Evolutionary conservation across 2,797 vertebrate genomes (phyloP).

Genomic region (Aeoliscus strigatus): DNA sequence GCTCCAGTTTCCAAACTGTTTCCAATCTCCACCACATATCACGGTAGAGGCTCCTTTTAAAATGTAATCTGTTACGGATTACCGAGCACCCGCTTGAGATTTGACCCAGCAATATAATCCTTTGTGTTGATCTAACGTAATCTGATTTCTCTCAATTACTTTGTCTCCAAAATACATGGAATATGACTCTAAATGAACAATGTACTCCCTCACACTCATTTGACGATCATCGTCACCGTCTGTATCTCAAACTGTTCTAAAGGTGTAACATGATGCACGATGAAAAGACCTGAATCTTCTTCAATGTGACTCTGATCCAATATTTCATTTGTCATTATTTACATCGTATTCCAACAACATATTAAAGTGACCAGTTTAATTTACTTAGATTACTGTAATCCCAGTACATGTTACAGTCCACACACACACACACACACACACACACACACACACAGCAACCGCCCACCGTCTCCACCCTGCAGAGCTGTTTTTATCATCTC

Average conservation of each 20-base stretch:
- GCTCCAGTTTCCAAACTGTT: constrained; percentile 43
- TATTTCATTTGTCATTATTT: constrained; percentile 8
- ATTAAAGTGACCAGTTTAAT: constrained; percentile 45
- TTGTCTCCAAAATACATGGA: constrained; percentile 61
- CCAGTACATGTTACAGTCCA: constrained; percentile 30
- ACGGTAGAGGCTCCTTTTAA: constrained; percentile 60
- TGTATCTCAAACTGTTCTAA: not conserved
- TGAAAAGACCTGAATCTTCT: constrained; percentile 5
- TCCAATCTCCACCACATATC: constrained; percentile 42
- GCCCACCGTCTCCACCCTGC: constrained; percentile 42
- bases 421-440: constrained; percentile 15
- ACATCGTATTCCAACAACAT: constrained; percentile 17
- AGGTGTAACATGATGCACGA: constrained; percentile 11
- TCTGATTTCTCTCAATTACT: constrained; percentile 70
- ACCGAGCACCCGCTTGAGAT: constrained; percentile 62
- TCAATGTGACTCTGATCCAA: constrained; percentile 34
- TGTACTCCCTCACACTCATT: constrained; percentile 18
- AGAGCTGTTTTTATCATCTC: constrained; percentile 55
- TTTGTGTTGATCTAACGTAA: constrained; percentile 72
- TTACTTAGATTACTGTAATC: constrained; percentile 39
- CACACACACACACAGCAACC: constrained; percentile 10
- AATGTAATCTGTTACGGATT: constrained; percentile 74
- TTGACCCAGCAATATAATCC: constrained; percentile 70
- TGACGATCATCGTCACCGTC: constrained; percentile 11
- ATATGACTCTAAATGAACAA: constrained; percentile 58